Evolutionary conservation across 2,888 invertebrate genomes (phyloP).

Genomic region (Tholera decimalis): DNA sequence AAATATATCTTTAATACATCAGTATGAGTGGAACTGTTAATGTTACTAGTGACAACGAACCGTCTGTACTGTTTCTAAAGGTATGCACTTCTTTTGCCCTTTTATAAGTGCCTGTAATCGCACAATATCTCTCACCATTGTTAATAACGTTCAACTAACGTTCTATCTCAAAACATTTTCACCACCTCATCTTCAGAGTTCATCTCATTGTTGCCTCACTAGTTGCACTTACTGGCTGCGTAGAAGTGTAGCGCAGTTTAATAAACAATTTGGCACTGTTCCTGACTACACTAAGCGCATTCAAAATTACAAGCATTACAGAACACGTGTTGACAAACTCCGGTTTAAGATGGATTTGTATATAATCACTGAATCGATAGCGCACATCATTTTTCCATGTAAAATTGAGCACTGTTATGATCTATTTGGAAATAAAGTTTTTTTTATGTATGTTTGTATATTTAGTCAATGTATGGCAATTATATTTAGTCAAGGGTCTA

Average conservation of each 20-base stretch:
- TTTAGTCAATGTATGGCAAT: too few relatives aligned
- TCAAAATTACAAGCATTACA: slow-evolving; percentile 34
- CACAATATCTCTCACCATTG: background rate
- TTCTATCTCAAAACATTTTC: slow-evolving; percentile 9
- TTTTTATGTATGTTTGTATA: too few relatives aligned
- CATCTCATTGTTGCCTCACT: slow-evolving; percentile 37
- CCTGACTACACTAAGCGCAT: slow-evolving; percentile 33
- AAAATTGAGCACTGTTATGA: too few relatives aligned
- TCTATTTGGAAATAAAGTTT: too few relatives aligned
- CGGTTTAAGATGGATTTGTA: slow-evolving; percentile 12
- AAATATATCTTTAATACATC: background rate
- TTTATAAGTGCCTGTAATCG: background rate
- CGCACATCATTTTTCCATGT: too few relatives aligned
- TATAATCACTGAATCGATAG: background rate
- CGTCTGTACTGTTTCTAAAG: background rate
- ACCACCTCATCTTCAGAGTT: slow-evolving; percentile 12
- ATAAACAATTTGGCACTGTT: slow-evolving; percentile 47
- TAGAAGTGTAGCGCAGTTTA: slow-evolving; percentile 43
- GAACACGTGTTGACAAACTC: slow-evolving; percentile 35
- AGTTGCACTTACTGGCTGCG: slow-evolving; percentile 23
- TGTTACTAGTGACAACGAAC: background rate
- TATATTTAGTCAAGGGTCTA: too few relatives aligned
- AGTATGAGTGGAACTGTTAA: too few relatives aligned
- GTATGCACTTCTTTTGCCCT: too few relatives aligned
- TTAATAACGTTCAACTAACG: background rate